These are phyloP conservation scores for Lobophora halterata DNA, from an alignment of 2,888 invertebrate genomes.

Conservation along the genomic window DNA sequence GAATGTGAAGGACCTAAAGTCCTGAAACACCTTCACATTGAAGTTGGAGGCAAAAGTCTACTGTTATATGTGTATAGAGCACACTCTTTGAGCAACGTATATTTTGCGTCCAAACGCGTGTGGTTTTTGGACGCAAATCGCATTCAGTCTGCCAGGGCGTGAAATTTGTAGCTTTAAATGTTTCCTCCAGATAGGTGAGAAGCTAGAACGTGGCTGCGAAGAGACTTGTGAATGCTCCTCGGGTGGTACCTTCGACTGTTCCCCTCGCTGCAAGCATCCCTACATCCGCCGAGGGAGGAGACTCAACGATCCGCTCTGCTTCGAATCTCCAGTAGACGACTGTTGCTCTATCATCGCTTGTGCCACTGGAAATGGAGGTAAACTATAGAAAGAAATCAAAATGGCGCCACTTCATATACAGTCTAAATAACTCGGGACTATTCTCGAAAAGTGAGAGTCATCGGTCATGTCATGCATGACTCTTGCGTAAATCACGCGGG, in stretches of 20 bases:
- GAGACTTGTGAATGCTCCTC: slow-evolving; percentile 86
- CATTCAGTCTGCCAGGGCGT: too few relatives aligned
- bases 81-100: too few relatives aligned
- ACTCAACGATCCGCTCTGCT: slow-evolving; percentile 85
- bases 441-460: too few relatives aligned
- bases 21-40: too few relatives aligned
- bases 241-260: slow-evolving; percentile 86
- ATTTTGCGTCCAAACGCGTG: background rate
- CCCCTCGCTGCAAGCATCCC: slow-evolving; percentile 86
- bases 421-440: too few relatives aligned
- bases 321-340: slow-evolving; percentile 84
- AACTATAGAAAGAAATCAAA: slow-evolving; percentile 3
- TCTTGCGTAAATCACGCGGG: too few relatives aligned
- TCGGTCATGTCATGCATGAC: too few relatives aligned
- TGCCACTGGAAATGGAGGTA: slow-evolving; percentile 77
- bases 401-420: too few relatives aligned
- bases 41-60: too few relatives aligned
- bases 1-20: too few relatives aligned
- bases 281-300: slow-evolving; percentile 85
- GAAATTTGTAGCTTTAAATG: too few relatives aligned
- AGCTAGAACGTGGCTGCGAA: slow-evolving; percentile 87
- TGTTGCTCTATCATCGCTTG: slow-evolving; percentile 87
- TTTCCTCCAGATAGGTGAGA: slow-evolving; percentile 83
- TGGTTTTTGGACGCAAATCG: background rate
- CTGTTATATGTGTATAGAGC: too few relatives aligned